Base-by-base conservation (phyloP, 1,140 invertebrate species). In the Apocrypta bakeri region DNA sequence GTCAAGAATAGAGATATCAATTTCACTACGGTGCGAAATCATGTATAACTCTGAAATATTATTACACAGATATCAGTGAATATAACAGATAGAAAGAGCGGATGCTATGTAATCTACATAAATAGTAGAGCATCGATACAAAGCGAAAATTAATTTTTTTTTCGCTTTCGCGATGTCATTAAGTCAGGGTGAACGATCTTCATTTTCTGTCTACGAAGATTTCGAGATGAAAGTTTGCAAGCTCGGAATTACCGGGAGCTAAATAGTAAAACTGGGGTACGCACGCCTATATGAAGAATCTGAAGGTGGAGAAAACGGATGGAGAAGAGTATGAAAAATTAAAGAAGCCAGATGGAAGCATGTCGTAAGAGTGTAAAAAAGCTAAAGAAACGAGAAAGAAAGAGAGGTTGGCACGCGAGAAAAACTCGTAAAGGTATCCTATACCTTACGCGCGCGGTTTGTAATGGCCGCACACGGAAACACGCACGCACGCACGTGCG, bases 101-200 rank as follows among this genome's bases (percentile, higher is more conserved):
- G n/a, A n/a, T n/a, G n/a, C n/a, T n/a, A n/a, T n/a, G n/a, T n/a
- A n/a, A n/a, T n/a, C n/a, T n/a, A n/a, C n/a, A n/a, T n/a, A n/a
- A n/a, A n/a, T n/a, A n/a, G n/a, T n/a, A n/a, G n/a, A n/a, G n/a
- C n/a, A n/a, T n/a, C n/a, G n/a, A n/a, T n/a, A n/a, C n/a, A n/a
- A n/a, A n/a, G n/a, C 17, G 71, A 63, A 81, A 81, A 74, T 81
- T 81, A 81, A 81, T 81, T 74, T 81, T 74, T 71, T 40, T 64
- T 31, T 37, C n/a, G 29, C 24, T 31, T 72, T 11, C 4, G 9
- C 69, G 29, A 56, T 48, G 42, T 21, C 11, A n/a, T n/a, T n/a
- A n/a, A n/a, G n/a, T n/a, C n/a, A n/a, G 73, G 69, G 33, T 27
- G 56, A 29, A 56, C 40, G 33, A 48, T 81, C n/a, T 63, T 68